Percentiles rank a stretch among this genome's conserved stretches.
These are phyloP conservation scores for Diplazon laetatorius DNA, from an alignment of 2,888 invertebrate species.

Conservation along the genomic window DNA sequence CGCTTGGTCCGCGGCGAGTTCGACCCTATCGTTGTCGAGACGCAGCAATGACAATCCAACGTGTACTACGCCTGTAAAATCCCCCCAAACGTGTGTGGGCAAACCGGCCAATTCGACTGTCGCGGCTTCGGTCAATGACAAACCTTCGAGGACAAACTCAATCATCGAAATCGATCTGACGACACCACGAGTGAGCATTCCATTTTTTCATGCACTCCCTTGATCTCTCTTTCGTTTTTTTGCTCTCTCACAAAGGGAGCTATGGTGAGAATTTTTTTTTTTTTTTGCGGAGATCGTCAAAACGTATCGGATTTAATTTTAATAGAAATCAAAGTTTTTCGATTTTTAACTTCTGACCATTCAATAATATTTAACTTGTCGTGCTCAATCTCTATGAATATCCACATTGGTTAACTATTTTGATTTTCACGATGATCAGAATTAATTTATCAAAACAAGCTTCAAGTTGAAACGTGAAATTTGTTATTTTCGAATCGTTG, in stretches of 20 bases:
- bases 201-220: not conserved
- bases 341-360: too few relatives aligned
- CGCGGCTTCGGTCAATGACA: slow-evolving; percentile 9
- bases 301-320: too few relatives aligned
- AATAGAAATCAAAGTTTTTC: too few relatives aligned
- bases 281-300: too few relatives aligned
- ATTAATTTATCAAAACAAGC: too few relatives aligned
- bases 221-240: not conserved
- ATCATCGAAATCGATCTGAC: slow-evolving; percentile 67
- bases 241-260: too few relatives aligned
- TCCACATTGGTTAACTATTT: too few relatives aligned
- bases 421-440: too few relatives aligned
- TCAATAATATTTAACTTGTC: too few relatives aligned
- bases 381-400: too few relatives aligned
- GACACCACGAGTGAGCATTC: slow-evolving; percentile 67
- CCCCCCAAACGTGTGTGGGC: slow-evolving; percentile 70
- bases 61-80: slow-evolving; percentile 70
- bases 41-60: slow-evolving; percentile 73
- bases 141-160: slow-evolving; percentile 14
- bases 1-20: slow-evolving; percentile 72
- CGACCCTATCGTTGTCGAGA: slow-evolving; percentile 72
- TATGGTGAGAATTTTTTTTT: too few relatives aligned
- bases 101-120: slow-evolving; percentile 12
- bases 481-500: not conserved
- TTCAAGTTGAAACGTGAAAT: too few relatives aligned